phyloP scores from a whole-genome alignment of 1,140 invertebrate genomes.

The Drosophila pandora region DNA sequence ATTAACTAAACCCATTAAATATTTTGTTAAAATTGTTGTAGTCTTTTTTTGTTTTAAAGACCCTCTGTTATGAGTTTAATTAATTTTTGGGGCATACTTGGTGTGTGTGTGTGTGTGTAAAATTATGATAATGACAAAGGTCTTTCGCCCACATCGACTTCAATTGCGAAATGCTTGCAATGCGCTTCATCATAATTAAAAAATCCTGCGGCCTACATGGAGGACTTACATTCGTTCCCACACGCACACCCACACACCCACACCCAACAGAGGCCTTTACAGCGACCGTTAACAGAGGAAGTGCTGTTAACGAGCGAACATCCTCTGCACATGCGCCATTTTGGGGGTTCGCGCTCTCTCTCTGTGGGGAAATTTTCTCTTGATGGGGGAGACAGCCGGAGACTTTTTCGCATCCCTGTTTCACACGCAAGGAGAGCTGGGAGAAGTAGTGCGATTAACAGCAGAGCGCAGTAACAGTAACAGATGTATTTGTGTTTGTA shows the following conservation, averaged over 20 bases:
- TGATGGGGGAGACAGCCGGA: slow-evolving; percentile 8
- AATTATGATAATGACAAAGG: slow-evolving; percentile 24
- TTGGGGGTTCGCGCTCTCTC: not conserved
- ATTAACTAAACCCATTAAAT: not conserved
- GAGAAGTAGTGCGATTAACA: slow-evolving; percentile 20
- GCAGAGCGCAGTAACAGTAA: slow-evolving; percentile 23
- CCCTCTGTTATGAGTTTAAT: not conserved
- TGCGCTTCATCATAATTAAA: slow-evolving; percentile 69
- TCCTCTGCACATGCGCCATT: slow-evolving; percentile 27
- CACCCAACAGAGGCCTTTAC: slow-evolving; percentile 13
- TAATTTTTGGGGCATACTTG: not conserved
- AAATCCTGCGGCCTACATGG: slow-evolving; percentile 36
- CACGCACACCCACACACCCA: slow-evolving; percentile 10
- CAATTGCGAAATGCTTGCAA: slow-evolving; percentile 57
- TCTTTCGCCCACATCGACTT: slow-evolving; percentile 48
- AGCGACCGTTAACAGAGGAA: not conserved
- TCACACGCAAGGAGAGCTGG: slow-evolving; percentile 1
- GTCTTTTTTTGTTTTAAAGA: too few species aligned
- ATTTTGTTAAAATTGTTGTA: too few species aligned
- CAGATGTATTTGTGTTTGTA: slow-evolving; percentile 20
- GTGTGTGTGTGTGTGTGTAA: not conserved
- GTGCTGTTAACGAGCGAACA: not conserved
- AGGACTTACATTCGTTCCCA: not conserved
- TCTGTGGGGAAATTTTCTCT: slow-evolving; percentile 28
- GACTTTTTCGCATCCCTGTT: slow-evolving; percentile 33